phyloP scores from a whole-genome alignment of 1,140 invertebrate species.

The Zophobas atratus region DNA sequence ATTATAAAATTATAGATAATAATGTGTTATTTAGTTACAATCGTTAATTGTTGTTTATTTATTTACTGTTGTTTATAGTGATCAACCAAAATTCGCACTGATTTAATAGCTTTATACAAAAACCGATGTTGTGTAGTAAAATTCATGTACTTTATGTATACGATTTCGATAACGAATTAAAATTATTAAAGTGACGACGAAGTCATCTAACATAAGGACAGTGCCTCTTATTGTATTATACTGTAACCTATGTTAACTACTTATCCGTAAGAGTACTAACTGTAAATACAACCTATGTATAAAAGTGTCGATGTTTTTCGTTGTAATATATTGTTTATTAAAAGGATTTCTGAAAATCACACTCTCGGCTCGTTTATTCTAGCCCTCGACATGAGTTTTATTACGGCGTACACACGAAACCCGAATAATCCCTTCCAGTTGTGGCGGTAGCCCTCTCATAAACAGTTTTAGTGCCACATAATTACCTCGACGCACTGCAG shows the following conservation, averaged over 20 bases:
- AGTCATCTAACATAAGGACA: constrained; percentile 28
- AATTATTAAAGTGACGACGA: constrained; percentile 16
- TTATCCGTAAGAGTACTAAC: neutral
- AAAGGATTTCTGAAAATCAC: constrained; percentile 25
- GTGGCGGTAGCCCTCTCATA: constrained; percentile 36
- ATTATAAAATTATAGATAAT: too few relatives aligned
- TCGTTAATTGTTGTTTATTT: too few relatives aligned
- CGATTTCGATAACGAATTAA: constrained; percentile 22
- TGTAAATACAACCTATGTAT: constrained; percentile 27
- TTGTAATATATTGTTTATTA: constrained; percentile 43
- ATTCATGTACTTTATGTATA: constrained; percentile 22
- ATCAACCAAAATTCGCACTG: constrained; percentile 4
- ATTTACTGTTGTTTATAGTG: neutral
- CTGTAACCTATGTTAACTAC: constrained; percentile 9
- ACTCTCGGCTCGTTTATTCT: neutral
- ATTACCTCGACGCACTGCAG: constrained; percentile 46
- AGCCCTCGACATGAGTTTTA: constrained; percentile 13
- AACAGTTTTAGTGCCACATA: constrained; percentile 47
- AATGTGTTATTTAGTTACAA: too few relatives aligned
- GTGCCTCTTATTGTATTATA: constrained; percentile 29
- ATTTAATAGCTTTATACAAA: neutral
- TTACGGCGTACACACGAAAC: constrained; percentile 8
- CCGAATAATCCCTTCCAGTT: constrained; percentile 18
- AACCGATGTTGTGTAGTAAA: neutral
- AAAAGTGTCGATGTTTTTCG: constrained; percentile 36